A percentile compares a stretch with the other conserved stretches of the same genome.
Conservation (phyloP, 2,797 vertebrate genomes). For the Cyclura pinguis region DNA sequence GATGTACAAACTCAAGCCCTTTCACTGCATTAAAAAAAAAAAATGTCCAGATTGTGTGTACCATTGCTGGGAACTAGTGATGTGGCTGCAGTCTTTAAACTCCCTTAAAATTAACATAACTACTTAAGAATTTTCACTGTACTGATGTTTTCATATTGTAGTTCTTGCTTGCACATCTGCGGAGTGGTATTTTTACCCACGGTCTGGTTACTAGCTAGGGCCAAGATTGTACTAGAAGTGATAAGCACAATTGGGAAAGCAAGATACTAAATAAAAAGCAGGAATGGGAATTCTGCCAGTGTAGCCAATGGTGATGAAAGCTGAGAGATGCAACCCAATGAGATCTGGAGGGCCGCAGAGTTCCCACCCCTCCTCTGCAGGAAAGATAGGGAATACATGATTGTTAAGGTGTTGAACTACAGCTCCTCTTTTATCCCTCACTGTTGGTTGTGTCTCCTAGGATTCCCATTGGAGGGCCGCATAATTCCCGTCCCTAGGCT, state of each 20-base stretch:
- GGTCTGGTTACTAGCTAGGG: background rate
- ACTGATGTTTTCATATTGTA: background rate
- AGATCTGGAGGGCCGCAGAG: too few relatives aligned
- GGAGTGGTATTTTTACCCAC: background rate
- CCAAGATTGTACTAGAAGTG: background rate
- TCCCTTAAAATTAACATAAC: background rate
- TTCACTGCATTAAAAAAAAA: background rate
- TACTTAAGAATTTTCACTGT: too few relatives aligned
- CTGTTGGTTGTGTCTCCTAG: background rate
- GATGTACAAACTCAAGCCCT: background rate
- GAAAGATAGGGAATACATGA: background rate
- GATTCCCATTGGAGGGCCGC: background rate
- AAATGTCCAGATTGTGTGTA: background rate
- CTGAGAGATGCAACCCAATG: too few relatives aligned
- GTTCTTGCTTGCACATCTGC: background rate
- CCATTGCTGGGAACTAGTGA: background rate
- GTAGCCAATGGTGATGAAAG: too few relatives aligned
- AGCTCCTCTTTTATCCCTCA: background rate
- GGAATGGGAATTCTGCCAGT: too few relatives aligned
- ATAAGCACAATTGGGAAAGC: background rate
- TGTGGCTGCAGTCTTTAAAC: background rate
- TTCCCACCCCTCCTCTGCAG: too few relatives aligned
- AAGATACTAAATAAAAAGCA: background rate
- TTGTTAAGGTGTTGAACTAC: background rate
- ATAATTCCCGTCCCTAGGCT: too few relatives aligned